Evolutionary conservation across 2,113 vertebrate genomes (phyloP), one percentile per base, ranked within the genome.

Genomic region (Macaca nemestrina): DNA sequence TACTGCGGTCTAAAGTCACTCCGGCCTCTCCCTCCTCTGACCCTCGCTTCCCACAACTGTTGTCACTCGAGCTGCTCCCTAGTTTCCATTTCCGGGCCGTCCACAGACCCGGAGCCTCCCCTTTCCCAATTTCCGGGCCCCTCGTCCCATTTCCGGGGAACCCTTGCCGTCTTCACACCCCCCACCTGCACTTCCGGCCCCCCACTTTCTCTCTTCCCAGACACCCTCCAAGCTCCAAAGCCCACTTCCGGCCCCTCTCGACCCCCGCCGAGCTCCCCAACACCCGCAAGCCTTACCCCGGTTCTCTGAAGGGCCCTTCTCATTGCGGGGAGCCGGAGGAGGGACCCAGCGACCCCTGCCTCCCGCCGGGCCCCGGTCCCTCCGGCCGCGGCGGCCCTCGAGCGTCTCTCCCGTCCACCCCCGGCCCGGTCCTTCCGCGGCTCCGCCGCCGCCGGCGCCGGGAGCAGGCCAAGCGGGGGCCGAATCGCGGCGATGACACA

Each of bases 161-260:
- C 93, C 96, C 97, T 90, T 1, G 82, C 88, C 84, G 93, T 94
- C 97, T 57, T 61, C 96, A 96, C 95, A 93, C 93, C 90, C 96
- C 97, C 96, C 97, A 98, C 95, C 97, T 97, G 98, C 96, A 98
- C 98, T 98, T 98, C 98, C 98, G 98, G 97, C 97, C 97, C 98
- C 98, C 97, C 98, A 96, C 97, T 97, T 97, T 97, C 96, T 80
- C 93, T 30, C 98, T 97, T 97, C 97, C 97, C 88, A 96, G 95
- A 96, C 97, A 92, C 97, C 97, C 96, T 96, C 96, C 95, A 48
- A 78, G 93, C 76, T 92, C 84, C 95, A 7, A 16, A 89, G 52
- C 87, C 95, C 98, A 98, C 98, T 99, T 98, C 99, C 99, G 98
- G 99, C 98, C 90, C 94, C 95, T 94, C 80, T 64, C 20, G 30